Conservation (phyloP, 2,888 invertebrate genomes). For the Eupeodes latifasciatus region DNA sequence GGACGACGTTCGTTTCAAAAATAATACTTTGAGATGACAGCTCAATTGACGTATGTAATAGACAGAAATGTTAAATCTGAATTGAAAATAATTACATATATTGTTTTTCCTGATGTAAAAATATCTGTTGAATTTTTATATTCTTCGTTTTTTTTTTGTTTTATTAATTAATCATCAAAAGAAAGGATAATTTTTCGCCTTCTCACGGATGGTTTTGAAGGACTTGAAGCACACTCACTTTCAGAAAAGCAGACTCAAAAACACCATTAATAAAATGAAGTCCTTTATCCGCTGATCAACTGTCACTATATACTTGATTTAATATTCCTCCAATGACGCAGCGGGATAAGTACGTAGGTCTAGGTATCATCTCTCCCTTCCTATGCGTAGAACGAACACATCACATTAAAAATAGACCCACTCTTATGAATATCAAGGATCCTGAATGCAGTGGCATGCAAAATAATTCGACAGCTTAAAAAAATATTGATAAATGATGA, state of each 20-base stretch:
- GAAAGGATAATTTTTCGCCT: neutral
- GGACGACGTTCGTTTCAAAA: too few relatives aligned
- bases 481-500: constrained; percentile 60
- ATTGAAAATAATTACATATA: too few relatives aligned
- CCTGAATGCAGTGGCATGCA: constrained; percentile 59
- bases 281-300: neutral
- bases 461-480: constrained; percentile 56
- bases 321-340: constrained; percentile 33
- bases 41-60: too few relatives aligned
- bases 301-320: constrained; percentile 12
- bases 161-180: constrained; percentile 1
- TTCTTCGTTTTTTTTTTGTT: neutral
- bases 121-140: neutral
- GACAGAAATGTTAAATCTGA: too few relatives aligned
- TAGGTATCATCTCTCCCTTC: neutral
- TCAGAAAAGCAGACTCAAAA: too few relatives aligned
- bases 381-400: too few relatives aligned
- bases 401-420: neutral
- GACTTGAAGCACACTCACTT: too few relatives aligned
- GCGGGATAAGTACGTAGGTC: neutral
- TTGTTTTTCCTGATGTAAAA: too few relatives aligned
- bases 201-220: neutral
- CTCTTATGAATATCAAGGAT: constrained; percentile 49
- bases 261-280: constrained; percentile 12
- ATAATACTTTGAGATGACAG: too few relatives aligned